Base-by-base conservation (phyloP, 2,113 vertebrate genomes). In the Cathartes aura region DNA sequence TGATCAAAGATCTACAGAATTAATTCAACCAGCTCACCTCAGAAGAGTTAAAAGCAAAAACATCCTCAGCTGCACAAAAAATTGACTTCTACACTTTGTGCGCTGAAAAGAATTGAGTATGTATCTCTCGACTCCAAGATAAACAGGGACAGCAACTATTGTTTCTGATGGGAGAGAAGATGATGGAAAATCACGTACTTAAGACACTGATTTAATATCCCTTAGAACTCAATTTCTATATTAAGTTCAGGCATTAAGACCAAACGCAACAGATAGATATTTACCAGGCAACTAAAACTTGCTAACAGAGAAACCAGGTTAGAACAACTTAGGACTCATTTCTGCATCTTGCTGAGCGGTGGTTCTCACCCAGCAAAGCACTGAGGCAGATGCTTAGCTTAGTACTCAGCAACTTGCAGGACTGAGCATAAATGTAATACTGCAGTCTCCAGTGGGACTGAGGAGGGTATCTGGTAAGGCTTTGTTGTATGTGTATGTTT, bases 351-450 rank as follows among this genome's bases (percentile, higher is more conserved):
- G 43, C 58, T 20, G 42, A 56, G 66, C 29, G 5, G 11, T 14
- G 13, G 18, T 11, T 82, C 40, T 30, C 22, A 47, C 29, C 52
- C 78, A 90, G 71, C 88, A 91, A 15, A 48, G 29, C 32, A 32
- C 10, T 64, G n/a, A 20, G 23, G 63, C 52, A 75, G 43, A 59
- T 53, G 68, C 48, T 82, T 72, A 26, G 5, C 60, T n/a, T 32
- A 7, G 14, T 59, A 22, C 56, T 48, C 14, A 19, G 75, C 75
- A 59, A n/a, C 71, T 45, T 14, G 9, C 42, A 70, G 43, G 75
- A n/a, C 24, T 2, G 11, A 59, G 53, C 26, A n/a, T 7, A 8
- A 16, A 19, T 0, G 9, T 40, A 13, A n/a, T 8, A 13, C 4
- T 8, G 40, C 36, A 22, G 50, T 9, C 34, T 29, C 59, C 50